phyloP scores from a whole-genome alignment of 2,888 invertebrate species.

The Hydroisotoma schaefferi region DNA sequence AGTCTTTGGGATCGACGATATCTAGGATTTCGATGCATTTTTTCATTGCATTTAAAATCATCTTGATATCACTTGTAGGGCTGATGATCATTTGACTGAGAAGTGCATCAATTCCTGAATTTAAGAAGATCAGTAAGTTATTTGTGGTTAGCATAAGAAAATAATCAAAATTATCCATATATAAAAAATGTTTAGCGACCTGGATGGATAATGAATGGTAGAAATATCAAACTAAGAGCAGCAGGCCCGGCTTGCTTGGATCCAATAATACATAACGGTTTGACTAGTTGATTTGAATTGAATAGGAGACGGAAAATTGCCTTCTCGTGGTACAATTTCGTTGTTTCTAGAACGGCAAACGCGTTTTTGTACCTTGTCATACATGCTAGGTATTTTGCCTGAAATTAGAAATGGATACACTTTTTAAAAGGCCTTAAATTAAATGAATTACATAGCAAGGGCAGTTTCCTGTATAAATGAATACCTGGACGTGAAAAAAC shows the following conservation, averaged over 20 bases:
- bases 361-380: conserved; percentile 24
- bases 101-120: not conserved
- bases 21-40: not conserved
- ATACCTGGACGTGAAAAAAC: conserved; percentile 21
- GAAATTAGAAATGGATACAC: not conserved
- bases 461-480: not conserved
- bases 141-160: not conserved
- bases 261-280: not conserved
- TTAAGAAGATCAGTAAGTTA: not conserved
- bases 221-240: not conserved
- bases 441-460: not conserved
- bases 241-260: not conserved
- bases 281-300: conserved; percentile 13
- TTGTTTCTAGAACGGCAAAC: conserved; percentile 30
- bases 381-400: conserved; percentile 28
- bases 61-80: conserved; percentile 6
- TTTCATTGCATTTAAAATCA: conserved; percentile 11
- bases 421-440: not conserved
- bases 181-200: conserved; percentile 4
- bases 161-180: not conserved
- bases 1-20: conserved; percentile 1
- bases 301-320: conserved; percentile 31
- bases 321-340: conserved; percentile 28
- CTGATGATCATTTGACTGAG: conserved; percentile 1
- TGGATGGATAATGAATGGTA: conserved; percentile 8